Evolutionary conservation across 2,888 invertebrate genomes (phyloP), one percentile per base, ranked within the genome.

Genomic region (Gryllus longicercus): DNA sequence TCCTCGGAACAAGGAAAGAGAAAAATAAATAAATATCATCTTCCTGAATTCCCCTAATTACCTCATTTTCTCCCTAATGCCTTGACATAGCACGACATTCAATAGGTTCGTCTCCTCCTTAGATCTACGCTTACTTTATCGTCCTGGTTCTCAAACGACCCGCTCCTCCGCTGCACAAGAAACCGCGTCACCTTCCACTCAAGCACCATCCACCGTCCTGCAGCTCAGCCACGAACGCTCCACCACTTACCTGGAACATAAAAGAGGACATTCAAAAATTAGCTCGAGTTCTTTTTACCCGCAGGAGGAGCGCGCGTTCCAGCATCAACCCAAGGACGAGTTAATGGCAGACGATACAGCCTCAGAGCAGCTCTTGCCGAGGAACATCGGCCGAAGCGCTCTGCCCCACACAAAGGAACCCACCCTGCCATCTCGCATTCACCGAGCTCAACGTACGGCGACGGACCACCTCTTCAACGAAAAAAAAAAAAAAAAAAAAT

Each of bases 171-270:
- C 38, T 8, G 38, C 38, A 38, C 38, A 38, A 38, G 38, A 38
- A 38, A 38, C 38, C 38, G 38, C 38, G 38, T 8, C 38, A 38
- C 38, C 38, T 38, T 38, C 38, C 38, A 38, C 38, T 38, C 38
- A 8, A 8, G 38, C 8, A 38, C 38, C 38, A 38, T 38, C 38
- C 8, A 8, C 38, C 38, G 38, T 38, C 38, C 38, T 38, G 38
- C 63, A 63, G 16, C 63, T 63, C 63, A 8, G 63, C 63, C 63
- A 38, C 38, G 38, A 38, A 38, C 38, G 38, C 63, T 18, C 14
- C 63, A 63, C 63, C 63, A 63, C 63, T 63, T 63, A 63, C 63
- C 63, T 63, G 63, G 4, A 63, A 63, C 63, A 63, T 63, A 63
- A 63, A 63, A 63, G 63, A 63, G 63, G n/a, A 38, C 14, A 63